Evolutionary conservation across 2,888 invertebrate genomes (phyloP).

Genomic region (Epirrhoe tristata): DNA sequence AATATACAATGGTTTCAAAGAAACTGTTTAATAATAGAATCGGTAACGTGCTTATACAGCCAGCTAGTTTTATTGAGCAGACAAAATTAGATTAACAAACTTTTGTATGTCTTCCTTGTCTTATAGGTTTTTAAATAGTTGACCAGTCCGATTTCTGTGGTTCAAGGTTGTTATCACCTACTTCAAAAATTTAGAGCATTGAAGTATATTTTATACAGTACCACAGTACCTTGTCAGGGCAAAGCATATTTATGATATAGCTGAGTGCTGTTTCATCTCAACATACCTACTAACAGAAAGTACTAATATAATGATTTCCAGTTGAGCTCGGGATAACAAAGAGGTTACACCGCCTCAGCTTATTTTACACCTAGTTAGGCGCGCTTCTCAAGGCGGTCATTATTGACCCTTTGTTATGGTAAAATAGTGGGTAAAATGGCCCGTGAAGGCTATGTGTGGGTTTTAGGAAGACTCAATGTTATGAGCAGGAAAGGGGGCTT

Average conservation of each 20-base stretch:
- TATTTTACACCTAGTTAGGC: constrained; percentile 78
- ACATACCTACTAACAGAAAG: background rate
- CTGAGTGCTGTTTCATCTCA: background rate
- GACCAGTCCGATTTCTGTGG: background rate
- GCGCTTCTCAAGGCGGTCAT: constrained; percentile 50
- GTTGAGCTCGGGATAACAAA: constrained; percentile 40
- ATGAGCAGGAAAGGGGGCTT: background rate
- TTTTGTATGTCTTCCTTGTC: background rate
- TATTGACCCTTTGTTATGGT: constrained; percentile 35
- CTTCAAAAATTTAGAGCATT: no score
- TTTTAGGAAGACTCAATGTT: constrained; percentile 20
- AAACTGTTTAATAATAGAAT: constrained; percentile 31
- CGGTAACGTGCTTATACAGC: constrained; percentile 20
- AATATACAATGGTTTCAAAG: constrained; percentile 38
- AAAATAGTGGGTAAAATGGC: constrained; percentile 31
- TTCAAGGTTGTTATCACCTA: background rate
- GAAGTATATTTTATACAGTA: no score
- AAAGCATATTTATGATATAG: background rate
- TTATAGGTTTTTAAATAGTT: background rate
- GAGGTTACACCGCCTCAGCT: constrained; percentile 56
- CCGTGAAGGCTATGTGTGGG: constrained; percentile 29
- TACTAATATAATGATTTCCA: constrained; percentile 19
- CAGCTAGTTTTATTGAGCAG: background rate
- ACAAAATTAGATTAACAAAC: background rate
- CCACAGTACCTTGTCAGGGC: no score